Base-by-base conservation (phyloP, 2,888 invertebrate genomes). In the Pharmacophagus antenor region DNA sequence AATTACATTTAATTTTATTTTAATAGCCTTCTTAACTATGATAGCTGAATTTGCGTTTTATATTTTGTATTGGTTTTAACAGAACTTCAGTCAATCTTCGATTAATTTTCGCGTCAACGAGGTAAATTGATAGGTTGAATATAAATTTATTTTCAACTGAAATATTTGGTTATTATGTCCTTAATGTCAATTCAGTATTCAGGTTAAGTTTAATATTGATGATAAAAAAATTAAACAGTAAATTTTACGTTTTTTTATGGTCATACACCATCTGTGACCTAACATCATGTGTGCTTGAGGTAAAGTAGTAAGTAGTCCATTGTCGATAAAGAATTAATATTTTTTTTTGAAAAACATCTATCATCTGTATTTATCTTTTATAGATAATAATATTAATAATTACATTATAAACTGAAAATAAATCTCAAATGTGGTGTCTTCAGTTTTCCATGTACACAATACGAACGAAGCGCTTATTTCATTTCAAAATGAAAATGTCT, bases 1-100 rank as follows among this genome's bases (percentile, higher is more conserved):
- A 85, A 55, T 55, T 37, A 55, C 1, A 46, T 55, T 17, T 48
- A 55, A 55, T 47, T 55, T 48, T n/a, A 47, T 47, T 55, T 48
- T 55, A 47, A 55, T 54, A 47, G 42, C 31, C 4, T n/a, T 47
- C 31, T 21, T 55, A 27, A 27, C 47, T 48, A 55, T 37, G 31
- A 31, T 55, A 37, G 27, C 27, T 5, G 48, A 31, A 31, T 55
- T 15, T 18, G 2, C 12, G 46, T 18, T 31, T 20, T 3, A 55
- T 27, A 21, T 48, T 55, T 31, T 37, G 37, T 55, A 46, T 27
- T n/a, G n/a, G 31, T 48, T 55, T 27, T 31, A 55, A 31, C 17
- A 18, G 8, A 48, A 47, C 47, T 55, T 55, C 47, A 48, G 27
- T 7, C 46, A 31, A 31, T 46, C 27, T 54, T 47, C 46, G 2